phyloP scores from a whole-genome alignment of 2,113 vertebrate species.

The Psittacus erithacus region DNA sequence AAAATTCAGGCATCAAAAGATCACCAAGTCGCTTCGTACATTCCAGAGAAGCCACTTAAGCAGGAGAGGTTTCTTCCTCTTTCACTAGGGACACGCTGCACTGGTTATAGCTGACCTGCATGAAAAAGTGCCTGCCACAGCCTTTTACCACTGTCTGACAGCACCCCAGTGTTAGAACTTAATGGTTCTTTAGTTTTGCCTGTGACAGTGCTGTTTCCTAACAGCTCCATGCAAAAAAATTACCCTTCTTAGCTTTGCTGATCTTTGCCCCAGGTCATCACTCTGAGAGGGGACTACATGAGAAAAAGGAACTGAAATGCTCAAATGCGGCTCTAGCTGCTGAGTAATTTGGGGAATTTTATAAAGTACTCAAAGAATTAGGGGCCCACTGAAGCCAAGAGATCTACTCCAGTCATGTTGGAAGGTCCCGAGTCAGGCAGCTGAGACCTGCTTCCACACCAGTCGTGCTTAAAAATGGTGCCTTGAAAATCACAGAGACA shows the following conservation, averaged over 20 bases:
- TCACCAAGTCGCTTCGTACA: not conserved
- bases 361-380: not conserved
- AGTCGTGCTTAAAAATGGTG: not conserved
- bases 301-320: not conserved
- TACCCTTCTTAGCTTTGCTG: not conserved
- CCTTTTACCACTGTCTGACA: not conserved
- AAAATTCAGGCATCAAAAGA: not conserved
- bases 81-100: not conserved
- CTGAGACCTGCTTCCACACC: not conserved
- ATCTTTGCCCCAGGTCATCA: not conserved
- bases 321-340: not conserved
- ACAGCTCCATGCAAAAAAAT: not conserved
- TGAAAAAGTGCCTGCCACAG: not conserved
- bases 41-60: not conserved
- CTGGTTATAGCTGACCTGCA: not conserved
- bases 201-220: not conserved
- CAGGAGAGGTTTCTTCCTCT: not conserved
- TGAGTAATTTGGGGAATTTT: not conserved
- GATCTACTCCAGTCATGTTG: not conserved
- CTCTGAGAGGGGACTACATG: not conserved
- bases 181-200: not conserved
- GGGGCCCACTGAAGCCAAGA: not conserved
- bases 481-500: not conserved
- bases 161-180: rapidly evolving
- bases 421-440: not conserved